Base-by-base conservation (phyloP, 2,888 invertebrate species). In the Napeogenes sylphis region DNA sequence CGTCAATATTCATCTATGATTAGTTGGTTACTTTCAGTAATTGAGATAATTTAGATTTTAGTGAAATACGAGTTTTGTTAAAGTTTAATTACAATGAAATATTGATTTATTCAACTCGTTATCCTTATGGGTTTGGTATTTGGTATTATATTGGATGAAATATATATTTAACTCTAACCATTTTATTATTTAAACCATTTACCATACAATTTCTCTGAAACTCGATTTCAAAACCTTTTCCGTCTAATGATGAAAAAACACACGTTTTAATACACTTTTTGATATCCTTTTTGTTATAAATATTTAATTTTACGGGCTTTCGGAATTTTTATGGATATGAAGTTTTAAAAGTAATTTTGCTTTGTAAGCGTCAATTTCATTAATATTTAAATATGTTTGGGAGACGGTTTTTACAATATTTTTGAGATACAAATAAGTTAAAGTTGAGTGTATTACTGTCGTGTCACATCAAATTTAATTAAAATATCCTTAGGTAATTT, bases 271-370 rank as follows among this genome's bases (percentile, higher is more conserved):
- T 13, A 12, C 42, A 55, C 51, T 30, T 51, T 51, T 21, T 51
- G 30, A 42, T 12, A 51, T 47, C 51, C 21, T 30, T 51, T 47
- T 56, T 61, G 56, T 33, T 61, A 42, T 61, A 30, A 56, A 61
- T 61, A 61, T 61, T 61, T 51, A 56, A 61, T 61, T 51, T 61
- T 56, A 56, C 56, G 32, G 30, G 14, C 45, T 46, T 51, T 42
- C 14, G 35, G 30, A 51, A 30, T 45, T 38, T 45, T 56, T 38
- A 60, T 60, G 55, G 55, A 13, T 33, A 5, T 14, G 2, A 54
- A 59, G 54, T 33, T 55, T 55, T 59, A 5, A 59, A 33, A 35
- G 10, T 12, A 35, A 51, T 51, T 51, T 30, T 51, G 21, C 51
- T 42, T 42, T 51, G 8, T 8, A 30, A 51, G 51, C 21, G 8